Conservation (phyloP, 2,797 vertebrate genomes). For the Phaenicophaeus curvirostris region DNA sequence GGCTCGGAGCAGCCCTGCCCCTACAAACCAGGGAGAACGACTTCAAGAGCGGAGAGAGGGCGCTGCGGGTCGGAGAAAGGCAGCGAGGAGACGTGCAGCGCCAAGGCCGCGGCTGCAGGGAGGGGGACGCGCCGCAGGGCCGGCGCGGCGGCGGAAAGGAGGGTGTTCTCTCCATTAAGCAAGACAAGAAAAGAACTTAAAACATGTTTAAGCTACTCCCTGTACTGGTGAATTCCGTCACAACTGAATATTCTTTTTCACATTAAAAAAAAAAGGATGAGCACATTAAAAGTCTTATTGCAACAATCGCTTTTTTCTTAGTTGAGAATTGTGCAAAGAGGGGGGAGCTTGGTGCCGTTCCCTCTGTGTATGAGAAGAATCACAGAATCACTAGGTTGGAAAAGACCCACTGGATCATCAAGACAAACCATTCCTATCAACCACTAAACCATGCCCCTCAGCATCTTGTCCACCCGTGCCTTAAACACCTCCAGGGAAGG, state of each 20-base stretch:
- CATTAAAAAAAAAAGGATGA: background rate
- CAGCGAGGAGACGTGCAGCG: slow-evolving; percentile 66
- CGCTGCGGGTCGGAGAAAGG: slow-evolving; percentile 43
- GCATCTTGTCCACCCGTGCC: no score
- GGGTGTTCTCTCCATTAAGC: slow-evolving; percentile 27
- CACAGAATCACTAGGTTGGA: no score
- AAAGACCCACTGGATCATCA: no score
- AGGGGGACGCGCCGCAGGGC: background rate
- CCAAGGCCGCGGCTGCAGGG: slow-evolving; percentile 55
- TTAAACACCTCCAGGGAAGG: no score
- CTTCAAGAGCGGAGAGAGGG: slow-evolving; percentile 18
- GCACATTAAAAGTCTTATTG: background rate
- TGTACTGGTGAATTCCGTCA: slow-evolving; percentile 26
- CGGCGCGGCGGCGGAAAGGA: background rate
- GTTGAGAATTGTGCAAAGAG: slow-evolving; percentile 67
- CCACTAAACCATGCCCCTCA: no score
- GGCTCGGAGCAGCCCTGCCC: slow-evolving; percentile 25
- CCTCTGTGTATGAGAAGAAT: background rate
- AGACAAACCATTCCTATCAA: no score
- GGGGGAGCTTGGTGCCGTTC: slow-evolving; percentile 28
- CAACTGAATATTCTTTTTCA: background rate
- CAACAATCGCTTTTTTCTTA: background rate
- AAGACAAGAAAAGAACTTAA: slow-evolving; percentile 64
- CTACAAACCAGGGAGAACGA: slow-evolving; percentile 33
- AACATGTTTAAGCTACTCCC: slow-evolving; percentile 36